Base-by-base conservation (phyloP, 1,140 invertebrate species). In the Drosophila kurseongensis region DNA sequence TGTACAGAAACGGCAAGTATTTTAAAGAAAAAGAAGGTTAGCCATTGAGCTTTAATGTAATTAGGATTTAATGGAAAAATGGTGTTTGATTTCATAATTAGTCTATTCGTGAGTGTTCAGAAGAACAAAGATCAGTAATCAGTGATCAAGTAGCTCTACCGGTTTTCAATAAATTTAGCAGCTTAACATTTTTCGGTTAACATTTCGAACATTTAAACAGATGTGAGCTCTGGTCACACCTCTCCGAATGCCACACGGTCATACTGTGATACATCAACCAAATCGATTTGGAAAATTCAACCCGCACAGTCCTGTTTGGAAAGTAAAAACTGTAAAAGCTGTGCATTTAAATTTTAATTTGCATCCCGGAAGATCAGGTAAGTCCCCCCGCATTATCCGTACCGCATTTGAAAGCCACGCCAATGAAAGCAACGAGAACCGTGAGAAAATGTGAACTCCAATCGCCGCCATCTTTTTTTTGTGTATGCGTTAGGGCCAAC, bases 381-480 rank as follows among this genome's bases (percentile, higher is more conserved):
- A 67, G 63, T 67, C 27, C 5, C 16, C 35, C 61, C 13, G 3
- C 44, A 67, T 66, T 67, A 35, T 36, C 7, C 23, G 18, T 65
- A 48, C 38, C 51, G 42, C 44, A 40, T 23, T 29, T 65, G 48
- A 57, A 81, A 66, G 63, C 51, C 65, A 32, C 60, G 63, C 44
- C 63, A 29, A 16, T n/a, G 44, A 61, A 48, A 65, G 36, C 35
- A 32, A 36, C 60, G 35, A 48, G 35, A 41, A 41, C 60, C 63
- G 63, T 67, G 61, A 67, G 63, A 66, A 67, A 50, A 41, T 57
- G 36, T 67, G 60, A 62, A 61, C 62, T 56, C 18, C 32, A 23
- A 59, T 60, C 71, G 79, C 56, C 81, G 81, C 81, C 81, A 85
- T 85, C 78, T 62, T 84, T 85, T 78, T 80, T 73, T 78, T 80